phyloP scores from a whole-genome alignment of 2,888 invertebrate genomes.

The Mesopsocus fuscifrons region DNA sequence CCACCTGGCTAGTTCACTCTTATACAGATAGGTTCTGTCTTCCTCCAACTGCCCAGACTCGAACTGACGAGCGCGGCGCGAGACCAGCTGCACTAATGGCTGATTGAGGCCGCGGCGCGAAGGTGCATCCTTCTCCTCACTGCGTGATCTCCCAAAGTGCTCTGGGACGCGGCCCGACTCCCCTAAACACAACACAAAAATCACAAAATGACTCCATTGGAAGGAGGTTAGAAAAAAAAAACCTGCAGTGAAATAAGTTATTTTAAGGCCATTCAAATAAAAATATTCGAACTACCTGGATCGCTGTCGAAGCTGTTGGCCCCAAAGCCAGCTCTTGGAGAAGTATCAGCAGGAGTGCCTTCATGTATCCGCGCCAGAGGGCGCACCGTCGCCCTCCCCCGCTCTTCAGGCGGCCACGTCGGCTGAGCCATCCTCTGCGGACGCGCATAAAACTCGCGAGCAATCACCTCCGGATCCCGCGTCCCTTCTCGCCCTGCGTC shows the following conservation, averaged over 20 bases:
- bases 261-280: no score
- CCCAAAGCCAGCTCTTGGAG: no score
- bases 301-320: no score
- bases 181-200: conserved; percentile 6
- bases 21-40: conserved; percentile 33
- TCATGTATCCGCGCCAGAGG: no score
- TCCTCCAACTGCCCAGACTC: conserved; percentile 39
- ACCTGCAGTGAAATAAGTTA: no score
- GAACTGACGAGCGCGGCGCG: conserved; percentile 52
- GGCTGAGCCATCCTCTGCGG: conserved; percentile 55
- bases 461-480: conserved; percentile 14
- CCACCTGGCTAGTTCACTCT: conserved; percentile 33
- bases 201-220: background rate
- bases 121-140: conserved; percentile 19
- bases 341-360: no score
- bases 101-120: background rate
- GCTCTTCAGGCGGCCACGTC: conserved; percentile 50
- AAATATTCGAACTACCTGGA: no score
- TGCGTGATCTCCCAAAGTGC: conserved; percentile 6
- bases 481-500: conserved; percentile 29
- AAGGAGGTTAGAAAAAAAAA: background rate
- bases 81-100: conserved; percentile 39
- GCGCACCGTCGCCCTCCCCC: no score
- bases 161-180: conserved; percentile 9
- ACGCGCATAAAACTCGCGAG: conserved; percentile 54